Conservation (phyloP, 2,797 vertebrate species). For the Tarsius wallacei region DNA sequence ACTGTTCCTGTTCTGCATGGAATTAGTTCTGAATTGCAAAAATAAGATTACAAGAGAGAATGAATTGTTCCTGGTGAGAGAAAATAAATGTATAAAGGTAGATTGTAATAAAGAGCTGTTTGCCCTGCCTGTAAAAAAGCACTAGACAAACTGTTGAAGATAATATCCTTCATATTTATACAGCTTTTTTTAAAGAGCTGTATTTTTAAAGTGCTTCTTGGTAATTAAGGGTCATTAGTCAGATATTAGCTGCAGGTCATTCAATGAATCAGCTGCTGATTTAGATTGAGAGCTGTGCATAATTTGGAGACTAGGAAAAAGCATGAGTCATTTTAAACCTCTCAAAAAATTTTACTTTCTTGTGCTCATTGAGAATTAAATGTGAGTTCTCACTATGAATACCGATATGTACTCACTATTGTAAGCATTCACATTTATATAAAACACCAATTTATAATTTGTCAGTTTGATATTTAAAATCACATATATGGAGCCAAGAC, state of each 20-base stretch:
- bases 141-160: slow-evolving; percentile 43
- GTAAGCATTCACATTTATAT: not conserved
- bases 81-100: slow-evolving; percentile 73
- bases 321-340: slow-evolving; percentile 41
- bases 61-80: slow-evolving; percentile 61
- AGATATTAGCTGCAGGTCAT: slow-evolving; percentile 66
- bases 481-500: not conserved
- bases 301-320: slow-evolving; percentile 46
- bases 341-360: slow-evolving; percentile 55
- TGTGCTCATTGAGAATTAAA: not conserved
- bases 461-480: slow-evolving; percentile 22
- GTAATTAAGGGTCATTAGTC: slow-evolving; percentile 81
- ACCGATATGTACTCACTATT: not conserved
- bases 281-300: slow-evolving; percentile 55
- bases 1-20: not conserved
- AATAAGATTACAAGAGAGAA: slow-evolving; percentile 67
- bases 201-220: slow-evolving; percentile 73
- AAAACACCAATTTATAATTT: slow-evolving; percentile 1
- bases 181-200: slow-evolving; percentile 40
- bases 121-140: slow-evolving; percentile 1
- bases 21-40: slow-evolving; percentile 74
- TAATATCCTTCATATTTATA: slow-evolving; percentile 75
- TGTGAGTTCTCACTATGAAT: not conserved
- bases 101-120: slow-evolving; percentile 63
- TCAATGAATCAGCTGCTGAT: slow-evolving; percentile 69